Base-by-base conservation (phyloP, 2,797 vertebrate genomes). In the Sebastolobus alascanus region DNA sequence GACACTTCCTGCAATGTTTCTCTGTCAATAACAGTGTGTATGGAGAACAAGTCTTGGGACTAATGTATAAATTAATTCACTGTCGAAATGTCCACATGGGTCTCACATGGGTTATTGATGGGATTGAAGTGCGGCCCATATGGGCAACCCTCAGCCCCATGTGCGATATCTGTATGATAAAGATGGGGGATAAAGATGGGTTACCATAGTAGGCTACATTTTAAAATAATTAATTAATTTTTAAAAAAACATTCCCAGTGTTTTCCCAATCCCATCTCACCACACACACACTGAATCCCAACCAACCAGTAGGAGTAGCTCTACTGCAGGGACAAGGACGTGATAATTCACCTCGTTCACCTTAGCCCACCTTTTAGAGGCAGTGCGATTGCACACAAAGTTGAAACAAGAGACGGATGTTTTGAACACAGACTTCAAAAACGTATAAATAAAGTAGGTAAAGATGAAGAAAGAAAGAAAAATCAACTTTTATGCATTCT, bases 21-120 rank as follows among this genome's bases (percentile, higher is more conserved):
- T 46, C 12, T 63, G 29, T 33, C 55, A 69, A 5, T 77, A 25
- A 68, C 16, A 43, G 5, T 33, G 20, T 68, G 10, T 25, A 33
- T 25, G 9, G 10, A 46, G 25, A 80, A 56, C 10, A 25, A 67
- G 52, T 61, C 20, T 77, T 63, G 52, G 50, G n/a, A 46, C 22
- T 14, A 18, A n/a, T 22, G 12, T 54, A 13, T n/a, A 11, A 46
- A 73, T 27, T 11, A 75, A 66, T 74, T 31, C 14, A 11, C 31
- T 50, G 59, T 68, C 52, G 69, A 60, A 68, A 66, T 59, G 31
- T 58, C 31, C 38, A 54, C 33, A 52, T 79, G 35, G 6, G 25
- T 77, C 27, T 68, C 56, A 68, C 37, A 52, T 65, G 22, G 16
- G 11, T 64, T 66, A 20, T 14, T 67, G 59, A 83, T 60, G 40